Evolutionary conservation across 1,140 invertebrate genomes (phyloP), one percentile per base, ranked within the genome.

Genomic region (Limonius californicus): DNA sequence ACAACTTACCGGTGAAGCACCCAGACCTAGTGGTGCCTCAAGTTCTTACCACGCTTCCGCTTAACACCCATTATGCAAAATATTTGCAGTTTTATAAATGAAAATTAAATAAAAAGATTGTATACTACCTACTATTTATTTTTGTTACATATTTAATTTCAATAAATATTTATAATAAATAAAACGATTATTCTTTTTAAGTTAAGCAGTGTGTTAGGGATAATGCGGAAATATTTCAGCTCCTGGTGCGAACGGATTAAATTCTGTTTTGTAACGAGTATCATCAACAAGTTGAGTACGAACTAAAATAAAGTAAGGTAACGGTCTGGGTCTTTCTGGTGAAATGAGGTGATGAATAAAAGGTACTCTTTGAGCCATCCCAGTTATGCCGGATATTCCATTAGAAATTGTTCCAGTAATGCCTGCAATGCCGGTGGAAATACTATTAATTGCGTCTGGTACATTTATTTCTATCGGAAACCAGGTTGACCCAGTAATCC

Each of bases 381-480:
- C 35, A 2, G 62, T 16, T 18, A 68, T 57, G 4, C 54, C 43
- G 54, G 66, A 61, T 9, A 66, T 47, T 1, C 32, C 60, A 30
- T 54, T 39, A 1, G 32, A 20, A 42, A 69, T 45, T 39, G 32
- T 43, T 15, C 32, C 23, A 3, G 54, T 21, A 57, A 69, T 50
- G n/a, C 62, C 61, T 2, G 16, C 8, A 19, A 50, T 16, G 11
- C 66, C 68, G 35, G 47, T 63, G 12, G 64, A 67, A 16, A 72
- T 58, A 12, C 50, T 64, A 12, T 56, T 57, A 55, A 73, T 66
- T 1, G 68, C 62, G 32, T 73, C 70, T 7, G 72, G 72, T 1
- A 74, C 62, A 54, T 72, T 74, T 3, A 74, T 59, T 68, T 74
- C 68, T 14, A 74, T 68, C 0, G 72, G 72, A 39, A 74, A 70